A percentile compares a stretch with the other conserved stretches of the same genome.
phyloP scores from a whole-genome alignment of 2,113 vertebrate species.

The Scomber scombrus region DNA sequence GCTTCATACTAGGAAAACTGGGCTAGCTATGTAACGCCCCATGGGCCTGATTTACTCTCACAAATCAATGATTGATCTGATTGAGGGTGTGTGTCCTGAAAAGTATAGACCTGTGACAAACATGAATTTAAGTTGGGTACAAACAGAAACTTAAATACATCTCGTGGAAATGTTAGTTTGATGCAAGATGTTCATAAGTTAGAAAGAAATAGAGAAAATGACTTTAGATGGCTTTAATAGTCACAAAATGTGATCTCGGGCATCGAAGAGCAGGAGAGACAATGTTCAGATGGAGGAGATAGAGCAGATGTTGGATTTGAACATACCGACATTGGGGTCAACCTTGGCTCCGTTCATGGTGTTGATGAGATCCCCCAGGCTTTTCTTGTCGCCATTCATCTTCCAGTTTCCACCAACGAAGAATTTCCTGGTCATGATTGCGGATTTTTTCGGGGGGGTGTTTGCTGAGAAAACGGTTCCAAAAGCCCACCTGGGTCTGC shows the following conservation, averaged over 20 bases:
- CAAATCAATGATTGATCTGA: no score
- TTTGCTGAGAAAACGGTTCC: background rate
- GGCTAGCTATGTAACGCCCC: background rate
- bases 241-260: no score
- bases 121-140: no score
- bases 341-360: slow-evolving; percentile 90
- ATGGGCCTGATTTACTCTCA: background rate
- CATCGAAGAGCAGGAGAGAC: accelerated
- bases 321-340: slow-evolving; percentile 91
- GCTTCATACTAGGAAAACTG: background rate
- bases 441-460: background rate
- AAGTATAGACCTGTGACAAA: no score
- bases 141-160: no score
- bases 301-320: background rate
- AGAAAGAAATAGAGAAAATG: no score
- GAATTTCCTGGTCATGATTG: slow-evolving; percentile 93
- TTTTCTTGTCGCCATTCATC: slow-evolving; percentile 97
- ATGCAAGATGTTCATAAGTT: no score
- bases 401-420: slow-evolving; percentile 99
- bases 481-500: background rate
- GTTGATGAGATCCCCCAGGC: slow-evolving; percentile 91
- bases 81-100: no score
- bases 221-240: accelerated
- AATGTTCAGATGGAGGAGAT: accelerated
- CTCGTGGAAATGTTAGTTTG: no score